Conservation (phyloP, 2,797 vertebrate species). For the Alfaro cultratus region DNA sequence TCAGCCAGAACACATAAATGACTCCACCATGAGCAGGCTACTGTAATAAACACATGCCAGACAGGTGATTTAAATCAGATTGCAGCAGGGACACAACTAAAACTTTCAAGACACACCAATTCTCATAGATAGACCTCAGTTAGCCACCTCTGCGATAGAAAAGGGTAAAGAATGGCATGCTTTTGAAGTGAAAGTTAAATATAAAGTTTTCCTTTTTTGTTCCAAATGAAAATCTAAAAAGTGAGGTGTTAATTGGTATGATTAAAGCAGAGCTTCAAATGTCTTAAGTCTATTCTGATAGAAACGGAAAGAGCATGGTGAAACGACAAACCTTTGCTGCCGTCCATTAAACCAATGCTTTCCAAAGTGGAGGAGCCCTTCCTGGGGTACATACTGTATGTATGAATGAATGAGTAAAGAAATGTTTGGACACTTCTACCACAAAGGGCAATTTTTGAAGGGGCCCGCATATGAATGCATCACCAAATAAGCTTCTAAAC, state of each 20-base stretch:
- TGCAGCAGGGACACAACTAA: not conserved
- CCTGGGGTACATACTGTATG: too few relatives aligned
- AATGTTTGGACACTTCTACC: too few relatives aligned
- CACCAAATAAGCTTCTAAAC: not conserved
- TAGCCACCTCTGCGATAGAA: not conserved
- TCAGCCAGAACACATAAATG: not conserved
- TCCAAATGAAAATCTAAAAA: not conserved
- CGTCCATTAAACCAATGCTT: too few relatives aligned
- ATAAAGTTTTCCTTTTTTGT: not conserved
- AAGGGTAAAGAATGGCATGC: not conserved
- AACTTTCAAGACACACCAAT: not conserved
- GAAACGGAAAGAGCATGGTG: not conserved
- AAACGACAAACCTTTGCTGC: too few relatives aligned
- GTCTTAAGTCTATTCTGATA: not conserved
- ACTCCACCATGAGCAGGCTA: not conserved
- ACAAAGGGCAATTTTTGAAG: not conserved
- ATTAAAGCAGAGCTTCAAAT: not conserved
- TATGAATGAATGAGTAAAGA: too few relatives aligned
- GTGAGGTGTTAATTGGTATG: not conserved
- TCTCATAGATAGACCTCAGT: not conserved
- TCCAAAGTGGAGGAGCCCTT: too few relatives aligned
- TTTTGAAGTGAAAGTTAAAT: not conserved
- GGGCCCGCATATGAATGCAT: not conserved
- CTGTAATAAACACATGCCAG: not conserved
- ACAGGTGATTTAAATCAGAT: not conserved